Evolutionary conservation across 2,888 invertebrate genomes (phyloP).

Genomic region (Phortica okadai): DNA sequence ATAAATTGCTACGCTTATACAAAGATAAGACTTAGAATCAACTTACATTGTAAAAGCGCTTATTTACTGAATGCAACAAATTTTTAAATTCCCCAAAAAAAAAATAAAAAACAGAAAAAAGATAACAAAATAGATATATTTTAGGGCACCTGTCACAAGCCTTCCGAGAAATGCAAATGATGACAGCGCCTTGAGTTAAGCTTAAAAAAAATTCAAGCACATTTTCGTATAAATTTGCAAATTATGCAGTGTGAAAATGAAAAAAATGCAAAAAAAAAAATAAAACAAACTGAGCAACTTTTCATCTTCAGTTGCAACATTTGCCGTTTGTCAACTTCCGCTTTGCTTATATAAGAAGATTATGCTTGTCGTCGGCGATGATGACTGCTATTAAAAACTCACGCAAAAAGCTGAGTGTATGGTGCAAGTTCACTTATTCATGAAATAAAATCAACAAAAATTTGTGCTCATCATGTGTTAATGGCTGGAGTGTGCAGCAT

Average conservation of each 20-base stretch:
- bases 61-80: background rate
- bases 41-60: no score
- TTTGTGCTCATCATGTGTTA: background rate
- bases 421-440: background rate
- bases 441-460: background rate
- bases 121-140: background rate
- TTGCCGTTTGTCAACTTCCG: conserved; percentile 2
- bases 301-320: background rate
- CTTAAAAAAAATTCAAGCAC: background rate
- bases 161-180: background rate
- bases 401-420: background rate
- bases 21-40: no score
- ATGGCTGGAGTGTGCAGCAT: background rate
- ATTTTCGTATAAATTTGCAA: background rate
- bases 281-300: background rate
- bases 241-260: conserved; percentile 8
- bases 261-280: background rate
- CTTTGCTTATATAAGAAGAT: background rate
- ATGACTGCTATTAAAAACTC: no score
- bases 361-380: no score
- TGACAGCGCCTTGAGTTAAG: background rate
- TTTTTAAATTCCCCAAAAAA: background rate
- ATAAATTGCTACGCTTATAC: no score
- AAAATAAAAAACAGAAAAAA: background rate
- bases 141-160: background rate